Evolutionary conservation across 2,888 invertebrate species (phyloP), one percentile per base, ranked within the genome.

Genomic region (Platycnemis pennipes): DNA sequence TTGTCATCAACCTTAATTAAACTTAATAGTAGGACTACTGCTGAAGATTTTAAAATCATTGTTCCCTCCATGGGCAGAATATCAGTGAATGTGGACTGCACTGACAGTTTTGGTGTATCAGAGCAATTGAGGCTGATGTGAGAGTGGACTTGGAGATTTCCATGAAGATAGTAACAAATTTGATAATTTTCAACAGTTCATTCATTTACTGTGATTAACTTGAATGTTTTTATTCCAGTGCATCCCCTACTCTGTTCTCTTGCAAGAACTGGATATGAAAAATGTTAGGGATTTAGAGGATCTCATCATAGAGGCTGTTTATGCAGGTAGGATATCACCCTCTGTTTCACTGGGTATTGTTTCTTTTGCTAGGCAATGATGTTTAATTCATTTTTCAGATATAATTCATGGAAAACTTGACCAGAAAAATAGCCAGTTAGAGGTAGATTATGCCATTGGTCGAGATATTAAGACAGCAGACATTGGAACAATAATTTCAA

Each of bases 291-390:
- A 99, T 96, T 97, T 99, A 95, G 99, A 99, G 97, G 99, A 99
- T 97, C 97, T 99, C 94, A 99, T 99, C 95, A 99, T 99, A 96
- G 99, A 99, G 97, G 99, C 99, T n/a, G 99, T 99, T 96, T 99
- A 99, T 97, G 99, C 99, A 95, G 98, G 98, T 98, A 96, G 96
- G 96, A 46, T 11, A 31, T 31, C 16, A 19, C 2, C 45, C 88
- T 94, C 49, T 31, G n/a, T 26, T n/a, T 45, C n/a, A 13, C 44
- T 44, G 63, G 22, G 45, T 85, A 37, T 46, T 8, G 26, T 22
- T 8, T 89, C 2, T 4, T 89, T 86, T 44, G 16, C 86, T 86
- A 22, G 4, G 37, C 26, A 45, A 77, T 26, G 37, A 45, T 16
- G n/a, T 91, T 91, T 3, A 49, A 94, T 44, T 94, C 37, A 56